Percentiles rank a stretch among this genome's conserved stretches.
Conservation (phyloP, 2,888 invertebrate genomes). For the Lordiphosa andalusiaca region DNA sequence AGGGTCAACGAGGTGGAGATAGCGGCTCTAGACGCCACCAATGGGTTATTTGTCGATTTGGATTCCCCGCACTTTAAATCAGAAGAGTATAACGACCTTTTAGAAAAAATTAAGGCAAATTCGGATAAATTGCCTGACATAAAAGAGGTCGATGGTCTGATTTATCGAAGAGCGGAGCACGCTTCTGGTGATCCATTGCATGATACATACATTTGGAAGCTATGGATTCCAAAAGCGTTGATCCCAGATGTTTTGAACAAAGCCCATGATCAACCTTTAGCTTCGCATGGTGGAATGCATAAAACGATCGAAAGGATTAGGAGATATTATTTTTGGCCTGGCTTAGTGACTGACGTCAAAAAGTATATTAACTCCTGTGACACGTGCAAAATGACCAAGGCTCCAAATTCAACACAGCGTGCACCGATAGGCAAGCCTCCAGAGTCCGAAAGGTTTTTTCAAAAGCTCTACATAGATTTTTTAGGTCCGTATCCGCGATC, state of each 20-base stretch:
- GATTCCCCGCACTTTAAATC: slow-evolving; percentile 22
- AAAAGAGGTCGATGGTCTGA: slow-evolving; percentile 16
- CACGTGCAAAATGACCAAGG: neutral
- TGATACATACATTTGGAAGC: slow-evolving; percentile 28
- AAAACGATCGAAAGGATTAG: slow-evolving; percentile 3
- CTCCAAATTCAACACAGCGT: neutral
- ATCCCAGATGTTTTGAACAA: neutral
- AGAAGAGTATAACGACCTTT: slow-evolving; percentile 25
- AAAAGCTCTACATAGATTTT: slow-evolving; percentile 2
- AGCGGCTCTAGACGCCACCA: slow-evolving; percentile 3
- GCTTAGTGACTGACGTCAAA: neutral
- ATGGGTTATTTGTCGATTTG: slow-evolving; percentile 16
- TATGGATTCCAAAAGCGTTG: slow-evolving; percentile 26
- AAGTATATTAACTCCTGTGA: neutral
- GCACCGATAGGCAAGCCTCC: neutral
- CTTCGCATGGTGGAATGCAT: slow-evolving; percentile 9
- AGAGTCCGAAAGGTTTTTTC: neutral
- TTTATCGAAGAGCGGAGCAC: slow-evolving; percentile 21
- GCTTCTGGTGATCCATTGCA: slow-evolving; percentile 9
- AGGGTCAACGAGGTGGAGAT: slow-evolving; percentile 22
- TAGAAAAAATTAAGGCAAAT: slow-evolving; percentile 4
- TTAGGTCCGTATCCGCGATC: slow-evolving; percentile 2
- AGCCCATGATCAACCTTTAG: neutral
- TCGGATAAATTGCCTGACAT: slow-evolving; percentile 20
- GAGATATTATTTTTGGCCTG: neutral